phyloP scores from a whole-genome alignment of 2,113 vertebrate species.

The Tychaedon coryphoeus region DNA sequence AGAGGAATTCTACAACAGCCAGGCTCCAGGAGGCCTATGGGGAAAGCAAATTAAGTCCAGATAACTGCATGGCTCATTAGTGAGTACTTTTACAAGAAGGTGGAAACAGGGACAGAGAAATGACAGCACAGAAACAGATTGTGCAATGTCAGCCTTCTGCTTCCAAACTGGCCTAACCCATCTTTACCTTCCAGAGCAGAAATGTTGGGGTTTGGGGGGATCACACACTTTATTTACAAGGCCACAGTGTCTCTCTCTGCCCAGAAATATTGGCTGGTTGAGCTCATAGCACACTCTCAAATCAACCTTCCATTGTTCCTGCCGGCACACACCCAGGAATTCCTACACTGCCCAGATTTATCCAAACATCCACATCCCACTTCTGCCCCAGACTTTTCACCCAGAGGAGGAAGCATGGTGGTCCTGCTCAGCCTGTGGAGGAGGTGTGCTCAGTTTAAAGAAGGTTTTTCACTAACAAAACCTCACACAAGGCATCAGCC shows the following conservation, averaged over 20 bases:
- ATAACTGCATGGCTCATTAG: neutral
- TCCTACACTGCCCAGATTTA: too few species aligned
- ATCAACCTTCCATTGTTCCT: neutral
- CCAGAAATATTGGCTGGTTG: neutral
- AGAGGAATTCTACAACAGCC: neutral
- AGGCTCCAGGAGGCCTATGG: neutral
- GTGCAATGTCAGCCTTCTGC: neutral
- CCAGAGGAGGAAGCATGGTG: neutral
- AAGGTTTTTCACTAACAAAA: neutral
- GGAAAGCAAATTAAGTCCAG: neutral
- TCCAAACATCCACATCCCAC: neutral
- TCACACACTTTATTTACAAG: neutral
- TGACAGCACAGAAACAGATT: neutral
- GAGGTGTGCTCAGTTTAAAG: neutral
- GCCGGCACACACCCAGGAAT: neutral
- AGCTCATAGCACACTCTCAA: fast-evolving
- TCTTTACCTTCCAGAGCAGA: neutral
- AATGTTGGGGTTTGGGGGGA: neutral
- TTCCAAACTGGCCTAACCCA: neutral
- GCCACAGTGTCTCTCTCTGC: neutral
- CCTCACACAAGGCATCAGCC: neutral
- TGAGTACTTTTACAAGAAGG: neutral
- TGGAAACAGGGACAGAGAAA: neutral
- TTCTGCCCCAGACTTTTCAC: neutral
- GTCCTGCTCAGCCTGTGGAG: neutral